phyloP scores from a whole-genome alignment of 2,888 invertebrate genomes.

The Drosophila neutralis region DNA sequence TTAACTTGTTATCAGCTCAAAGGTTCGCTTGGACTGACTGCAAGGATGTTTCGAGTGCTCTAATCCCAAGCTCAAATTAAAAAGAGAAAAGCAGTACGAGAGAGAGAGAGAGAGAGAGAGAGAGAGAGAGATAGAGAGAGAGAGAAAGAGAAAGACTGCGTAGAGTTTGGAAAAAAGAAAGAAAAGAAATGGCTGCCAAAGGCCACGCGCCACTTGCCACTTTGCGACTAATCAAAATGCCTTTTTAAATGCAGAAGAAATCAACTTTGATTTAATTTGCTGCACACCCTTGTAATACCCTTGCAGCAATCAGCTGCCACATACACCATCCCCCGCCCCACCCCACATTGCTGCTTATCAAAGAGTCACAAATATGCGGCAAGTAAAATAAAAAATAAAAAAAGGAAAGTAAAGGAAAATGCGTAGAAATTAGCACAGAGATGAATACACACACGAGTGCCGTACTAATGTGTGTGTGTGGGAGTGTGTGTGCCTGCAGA shows the following conservation, averaged over 20 bases:
- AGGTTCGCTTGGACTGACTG: not conserved
- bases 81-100: not conserved
- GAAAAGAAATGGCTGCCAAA: conserved; percentile 53
- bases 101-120: not conserved
- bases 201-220: conserved; percentile 69
- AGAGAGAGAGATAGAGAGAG: not conserved
- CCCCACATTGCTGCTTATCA: conserved; percentile 38
- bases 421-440: conserved; percentile 78
- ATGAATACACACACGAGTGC: conserved; percentile 73
- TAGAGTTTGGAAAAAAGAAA: not conserved
- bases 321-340: not conserved
- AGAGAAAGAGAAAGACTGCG: not conserved
- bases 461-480: conserved; percentile 16
- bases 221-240: conserved; percentile 77
- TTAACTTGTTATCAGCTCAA: not conserved
- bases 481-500: conserved; percentile 48
- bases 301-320: no score
- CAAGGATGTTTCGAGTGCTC: not conserved
- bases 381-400: conserved; percentile 11
- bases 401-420: conserved; percentile 52
- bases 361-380: conserved; percentile 62
- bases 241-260: conserved; percentile 75
- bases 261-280: conserved; percentile 68
- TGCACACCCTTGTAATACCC: not conserved
- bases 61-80: conserved; percentile 51